Evolutionary conservation across 2,888 invertebrate genomes (phyloP), one percentile per base, ranked within the genome.

Genomic region (Norana najaformis): DNA sequence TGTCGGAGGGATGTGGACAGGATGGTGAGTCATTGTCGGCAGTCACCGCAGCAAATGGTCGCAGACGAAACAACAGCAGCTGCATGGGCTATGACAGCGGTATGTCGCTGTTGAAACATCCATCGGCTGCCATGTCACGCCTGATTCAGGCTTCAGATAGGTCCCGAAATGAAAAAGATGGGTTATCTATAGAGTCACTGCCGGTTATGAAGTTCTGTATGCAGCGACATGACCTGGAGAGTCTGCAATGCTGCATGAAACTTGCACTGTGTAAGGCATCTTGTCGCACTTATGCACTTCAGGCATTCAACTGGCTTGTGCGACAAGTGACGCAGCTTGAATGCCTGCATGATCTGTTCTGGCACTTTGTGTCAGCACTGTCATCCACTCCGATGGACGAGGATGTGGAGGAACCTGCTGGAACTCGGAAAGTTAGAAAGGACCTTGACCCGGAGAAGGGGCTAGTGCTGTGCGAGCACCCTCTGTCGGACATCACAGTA

Each of bases 281-380:
- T 3, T 96, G 96, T 92, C 93, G 96, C 96, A 97, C 93, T 95
- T 98, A 91, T 97, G 98, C 93, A 97, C 97, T 95, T 97, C 93
- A 97, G 96, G 98, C 98, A 0, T 96, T 99, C 92, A 98, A 98
- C 94, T 99, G 99, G 99, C 95, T 99, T 37, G 95, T 99, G 88
- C 96, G 98, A 89, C 98, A 97, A 90, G 97, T 98, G 0, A 98
- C 98, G 0, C 98, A 98, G 94, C 97, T 98, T 8, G 97, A 97
- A 11, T 97, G 98, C 94, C 96, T 99, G 36, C 98, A 99, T 93
- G 99, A 99, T 95, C 96, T 99, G 20, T 96, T 99, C 94, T 99
- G 99, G 99, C 98, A 98, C 97, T 98, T 98, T 94, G 97, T 98
- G 37, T 96, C 97, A 30, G 97, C 98, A 0, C 95, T 98, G 83